Base-by-base conservation (phyloP, 2,888 invertebrate species). In the Calliphora vomitoria region DNA sequence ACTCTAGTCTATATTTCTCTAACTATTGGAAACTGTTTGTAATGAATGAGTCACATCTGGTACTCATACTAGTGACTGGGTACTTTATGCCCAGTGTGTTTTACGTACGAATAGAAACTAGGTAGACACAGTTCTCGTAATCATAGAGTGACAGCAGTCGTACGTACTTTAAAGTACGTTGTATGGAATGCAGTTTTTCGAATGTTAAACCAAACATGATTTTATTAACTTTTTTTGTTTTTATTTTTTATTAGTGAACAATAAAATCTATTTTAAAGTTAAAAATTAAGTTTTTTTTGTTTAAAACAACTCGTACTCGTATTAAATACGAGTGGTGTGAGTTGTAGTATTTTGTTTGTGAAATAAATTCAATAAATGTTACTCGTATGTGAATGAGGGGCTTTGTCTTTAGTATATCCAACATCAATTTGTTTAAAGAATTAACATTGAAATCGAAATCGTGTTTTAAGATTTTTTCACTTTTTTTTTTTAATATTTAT, bases 161-260 rank as follows among this genome's bases (percentile, higher is more conserved):
- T 74, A 64, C 58, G 66, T 68, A 68, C 4, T 47, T 47, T 18
- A 76, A 82, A 72, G 76, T 82, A 58, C 82, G 75, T 85, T 55
- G 15, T 31, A 11, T 84, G 87, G 87, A 87, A 87, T 87, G 87
- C 79, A 79, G 87, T 85, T 87, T 87, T 87, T 87, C 75, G 87
- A 87, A 85, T 85, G 87, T 82, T 82, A 82, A 69, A 58, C 41
- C 68, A 84, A 87, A 85, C 84, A 84, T 68, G 84, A 87, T 82
- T 84, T 78, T 82, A 66, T 84, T 72, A 20, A 50, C n/a, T 20
- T 80, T 60, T 44, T 64, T n/a, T n/a, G n/a, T n/a, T n/a, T 35
- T 64, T 41, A 69, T 71, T 69, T 18, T 64, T 25, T 66, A 4
- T 60, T 35, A 62, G 11, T 62, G 41, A 71, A 82, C 50, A 76